Percentiles rank a stretch among this genome's conserved stretches.
phyloP scores from a whole-genome alignment of 2,797 vertebrate species.

The Apogon talboti region DNA sequence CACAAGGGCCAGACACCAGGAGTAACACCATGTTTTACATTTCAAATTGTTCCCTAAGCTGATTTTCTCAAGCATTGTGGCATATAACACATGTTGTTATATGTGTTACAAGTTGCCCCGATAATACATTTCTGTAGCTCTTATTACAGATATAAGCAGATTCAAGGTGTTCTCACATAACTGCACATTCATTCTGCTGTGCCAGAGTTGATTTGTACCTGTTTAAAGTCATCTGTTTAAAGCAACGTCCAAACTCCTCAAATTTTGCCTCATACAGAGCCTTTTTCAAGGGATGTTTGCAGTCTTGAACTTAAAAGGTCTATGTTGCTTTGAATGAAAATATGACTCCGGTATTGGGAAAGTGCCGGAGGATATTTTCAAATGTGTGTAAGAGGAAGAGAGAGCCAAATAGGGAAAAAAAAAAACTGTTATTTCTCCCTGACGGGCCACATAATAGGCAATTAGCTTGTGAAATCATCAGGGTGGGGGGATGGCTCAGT shows the following conservation, averaged over 20 bases:
- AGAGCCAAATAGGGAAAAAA: conserved; percentile 40
- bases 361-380: conserved; percentile 49
- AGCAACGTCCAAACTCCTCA: conserved; percentile 7
- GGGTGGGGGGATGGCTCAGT: conserved; percentile 31
- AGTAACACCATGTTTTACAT: not conserved
- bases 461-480: conserved; percentile 70
- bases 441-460: conserved; percentile 64
- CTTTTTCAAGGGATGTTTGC: conserved; percentile 17
- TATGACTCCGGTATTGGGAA: conserved; percentile 20
- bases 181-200: no score
- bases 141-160: no score
- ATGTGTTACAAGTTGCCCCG: not conserved
- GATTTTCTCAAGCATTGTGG: not conserved
- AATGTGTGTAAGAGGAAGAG: conserved; percentile 24
- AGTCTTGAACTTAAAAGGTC: conserved; percentile 4
- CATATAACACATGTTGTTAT: not conserved
- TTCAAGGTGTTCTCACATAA: no score
- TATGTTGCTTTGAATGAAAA: conserved; percentile 28
- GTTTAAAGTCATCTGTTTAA: no score
- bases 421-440: conserved; percentile 53
- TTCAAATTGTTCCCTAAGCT: no score
- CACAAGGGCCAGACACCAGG: not conserved
- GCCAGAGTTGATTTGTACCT: no score
- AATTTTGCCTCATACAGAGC: not conserved
- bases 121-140: not conserved